These are phyloP conservation scores for Myodes glareolus DNA, from an alignment of 2,113 vertebrate species.

Conservation along the genomic window DNA sequence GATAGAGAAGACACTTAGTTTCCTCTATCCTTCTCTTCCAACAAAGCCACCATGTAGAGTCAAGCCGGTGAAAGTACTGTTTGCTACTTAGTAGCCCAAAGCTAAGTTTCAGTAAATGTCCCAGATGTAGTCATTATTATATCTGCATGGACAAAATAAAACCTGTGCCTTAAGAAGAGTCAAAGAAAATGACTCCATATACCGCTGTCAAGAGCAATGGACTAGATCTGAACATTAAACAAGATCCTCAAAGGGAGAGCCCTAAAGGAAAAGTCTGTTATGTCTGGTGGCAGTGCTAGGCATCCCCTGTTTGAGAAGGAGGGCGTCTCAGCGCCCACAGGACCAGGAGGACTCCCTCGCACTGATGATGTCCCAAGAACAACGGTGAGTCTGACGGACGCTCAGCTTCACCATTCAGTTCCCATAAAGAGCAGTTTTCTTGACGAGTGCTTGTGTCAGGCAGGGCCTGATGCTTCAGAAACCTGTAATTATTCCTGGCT, in stretches of 20 bases:
- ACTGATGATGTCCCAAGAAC: constrained; percentile 78
- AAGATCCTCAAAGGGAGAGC: background rate
- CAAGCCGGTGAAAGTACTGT: background rate
- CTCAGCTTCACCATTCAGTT: constrained; percentile 87
- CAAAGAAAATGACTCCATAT: background rate
- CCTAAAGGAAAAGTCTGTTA: constrained; percentile 56
- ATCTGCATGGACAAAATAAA: background rate
- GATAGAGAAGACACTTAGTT: background rate
- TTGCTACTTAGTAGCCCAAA: background rate
- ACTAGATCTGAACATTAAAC: constrained; percentile 60
- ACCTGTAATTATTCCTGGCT: constrained; percentile 91
- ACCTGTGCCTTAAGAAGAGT: background rate
- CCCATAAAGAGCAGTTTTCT: constrained; percentile 89
- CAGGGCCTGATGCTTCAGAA: constrained; percentile 88
- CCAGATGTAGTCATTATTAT: background rate
- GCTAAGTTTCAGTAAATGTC: background rate
- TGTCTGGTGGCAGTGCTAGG: constrained; percentile 32
- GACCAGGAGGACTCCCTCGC: constrained; percentile 73
- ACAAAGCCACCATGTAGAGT: background rate
- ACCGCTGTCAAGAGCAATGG: constrained; percentile 56
- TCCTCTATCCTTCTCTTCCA: background rate
- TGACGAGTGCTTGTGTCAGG: constrained; percentile 87
- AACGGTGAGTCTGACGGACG: constrained; percentile 83
- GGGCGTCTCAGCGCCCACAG: constrained; percentile 3
- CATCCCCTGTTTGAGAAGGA: constrained; percentile 53